Evolutionary conservation across 2,888 invertebrate species (phyloP).

Genomic region (Nephrotoma guestfalica): DNA sequence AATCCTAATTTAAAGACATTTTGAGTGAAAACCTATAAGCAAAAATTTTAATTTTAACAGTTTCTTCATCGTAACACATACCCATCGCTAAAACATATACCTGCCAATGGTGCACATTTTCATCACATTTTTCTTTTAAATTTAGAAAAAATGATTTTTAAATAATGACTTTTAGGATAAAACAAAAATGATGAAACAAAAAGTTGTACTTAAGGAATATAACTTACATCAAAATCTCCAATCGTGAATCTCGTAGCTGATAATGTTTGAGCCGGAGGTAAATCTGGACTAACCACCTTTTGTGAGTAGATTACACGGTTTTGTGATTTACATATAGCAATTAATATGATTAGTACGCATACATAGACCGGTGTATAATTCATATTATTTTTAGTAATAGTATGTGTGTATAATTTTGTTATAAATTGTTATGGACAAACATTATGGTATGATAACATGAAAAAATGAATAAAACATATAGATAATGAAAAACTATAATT

Average conservation of each 20-base stretch:
- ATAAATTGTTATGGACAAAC: background rate
- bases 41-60: too few relatives aligned
- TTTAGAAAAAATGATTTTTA: background rate
- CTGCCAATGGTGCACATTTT: too few relatives aligned
- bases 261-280: constrained; percentile 41
- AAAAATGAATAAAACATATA: background rate
- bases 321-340: background rate
- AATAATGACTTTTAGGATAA: background rate
- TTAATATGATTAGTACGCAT: background rate
- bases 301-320: background rate
- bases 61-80: too few relatives aligned
- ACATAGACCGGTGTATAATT: background rate
- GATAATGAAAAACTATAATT: background rate
- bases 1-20: too few relatives aligned
- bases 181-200: background rate
- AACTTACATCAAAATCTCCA: constrained; percentile 63
- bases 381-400: background rate
- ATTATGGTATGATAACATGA: background rate
- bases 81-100: too few relatives aligned
- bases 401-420: background rate
- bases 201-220: constrained; percentile 5
- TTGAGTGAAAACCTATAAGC: too few relatives aligned
- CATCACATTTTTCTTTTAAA: background rate
- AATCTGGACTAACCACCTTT: constrained; percentile 46
- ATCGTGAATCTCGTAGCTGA: constrained; percentile 50